Percentiles rank a stretch among this genome's conserved stretches.
Evolutionary conservation across 2,113 vertebrate genomes (phyloP).

Genomic region (Porphyrio hochstetteri): DNA sequence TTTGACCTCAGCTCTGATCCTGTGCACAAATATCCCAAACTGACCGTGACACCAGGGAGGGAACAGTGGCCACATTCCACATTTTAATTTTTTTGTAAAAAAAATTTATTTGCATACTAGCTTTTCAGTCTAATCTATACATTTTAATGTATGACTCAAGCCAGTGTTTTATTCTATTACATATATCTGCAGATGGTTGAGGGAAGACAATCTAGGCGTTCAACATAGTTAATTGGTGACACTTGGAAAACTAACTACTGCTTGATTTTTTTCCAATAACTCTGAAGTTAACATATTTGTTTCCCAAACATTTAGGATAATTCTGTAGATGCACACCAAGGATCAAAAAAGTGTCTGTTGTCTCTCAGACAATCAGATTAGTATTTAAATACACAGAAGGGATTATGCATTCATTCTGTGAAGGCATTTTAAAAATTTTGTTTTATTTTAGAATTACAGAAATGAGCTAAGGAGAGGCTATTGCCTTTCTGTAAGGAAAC

Average conservation of each 20-base stretch:
- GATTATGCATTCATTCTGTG: background rate
- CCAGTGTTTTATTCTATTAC: background rate
- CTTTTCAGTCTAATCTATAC: background rate
- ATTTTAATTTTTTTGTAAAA: background rate
- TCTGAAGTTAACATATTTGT: background rate
- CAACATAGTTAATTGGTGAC: background rate
- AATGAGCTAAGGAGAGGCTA: background rate
- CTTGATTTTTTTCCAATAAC: background rate
- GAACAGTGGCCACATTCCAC: background rate
- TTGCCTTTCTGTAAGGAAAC: background rate
- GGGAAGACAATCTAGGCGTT: background rate
- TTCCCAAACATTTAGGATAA: background rate
- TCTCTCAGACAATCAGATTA: background rate
- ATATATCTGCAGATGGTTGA: conserved; percentile 9
- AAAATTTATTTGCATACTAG: background rate
- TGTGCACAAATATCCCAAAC: background rate
- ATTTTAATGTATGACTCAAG: conserved; percentile 9
- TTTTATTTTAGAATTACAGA: background rate
- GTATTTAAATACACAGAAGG: background rate
- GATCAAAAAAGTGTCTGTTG: background rate
- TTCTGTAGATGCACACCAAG: background rate
- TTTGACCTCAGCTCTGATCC: background rate
- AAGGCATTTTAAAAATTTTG: background rate
- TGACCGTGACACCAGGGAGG: background rate
- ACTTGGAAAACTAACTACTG: background rate